Conservation (phyloP, 1,140 invertebrate genomes). For the Scaptomyza hsui region DNA sequence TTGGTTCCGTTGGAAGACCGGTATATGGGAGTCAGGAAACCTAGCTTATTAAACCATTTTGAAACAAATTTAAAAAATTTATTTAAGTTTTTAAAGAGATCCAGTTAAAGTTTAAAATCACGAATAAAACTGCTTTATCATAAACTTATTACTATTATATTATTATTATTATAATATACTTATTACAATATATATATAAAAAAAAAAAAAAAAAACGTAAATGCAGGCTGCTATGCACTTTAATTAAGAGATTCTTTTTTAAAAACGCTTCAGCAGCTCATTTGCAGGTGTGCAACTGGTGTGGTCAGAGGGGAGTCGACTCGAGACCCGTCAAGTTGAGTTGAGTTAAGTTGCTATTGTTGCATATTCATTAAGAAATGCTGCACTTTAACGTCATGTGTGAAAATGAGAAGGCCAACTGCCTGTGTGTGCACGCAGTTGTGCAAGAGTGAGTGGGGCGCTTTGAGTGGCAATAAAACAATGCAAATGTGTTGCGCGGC, state of each 20-base stretch:
- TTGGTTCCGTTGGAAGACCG: too few species aligned
- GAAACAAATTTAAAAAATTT: too few species aligned
- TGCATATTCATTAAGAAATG: slow-evolving; percentile 50
- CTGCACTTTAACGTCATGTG: slow-evolving; percentile 31
- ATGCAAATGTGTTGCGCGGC: slow-evolving; percentile 27
- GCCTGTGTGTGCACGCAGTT: neutral
- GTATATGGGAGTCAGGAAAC: too few species aligned
- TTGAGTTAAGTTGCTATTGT: slow-evolving; percentile 40
- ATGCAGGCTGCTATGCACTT: neutral
- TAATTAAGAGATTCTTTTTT: neutral
- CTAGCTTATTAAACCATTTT: too few species aligned
- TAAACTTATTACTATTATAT: too few species aligned
- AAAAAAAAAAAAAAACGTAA: too few species aligned
- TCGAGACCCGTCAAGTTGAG: slow-evolving; percentile 18
- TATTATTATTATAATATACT: too few species aligned
- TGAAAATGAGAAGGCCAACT: slow-evolving; percentile 21
- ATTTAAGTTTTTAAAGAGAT: too few species aligned
- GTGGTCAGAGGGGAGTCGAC: slow-evolving; percentile 34
- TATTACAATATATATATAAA: too few species aligned
- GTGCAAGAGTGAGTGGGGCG: neutral
- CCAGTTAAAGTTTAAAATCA: too few species aligned
- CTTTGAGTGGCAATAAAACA: slow-evolving; percentile 51
- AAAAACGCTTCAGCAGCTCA: slow-evolving; percentile 11
- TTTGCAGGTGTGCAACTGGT: slow-evolving; percentile 41
- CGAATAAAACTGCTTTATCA: too few species aligned